These are phyloP conservation scores for Syncerus caffer DNA, from an alignment of 2,797 vertebrate species.

Conservation along the genomic window DNA sequence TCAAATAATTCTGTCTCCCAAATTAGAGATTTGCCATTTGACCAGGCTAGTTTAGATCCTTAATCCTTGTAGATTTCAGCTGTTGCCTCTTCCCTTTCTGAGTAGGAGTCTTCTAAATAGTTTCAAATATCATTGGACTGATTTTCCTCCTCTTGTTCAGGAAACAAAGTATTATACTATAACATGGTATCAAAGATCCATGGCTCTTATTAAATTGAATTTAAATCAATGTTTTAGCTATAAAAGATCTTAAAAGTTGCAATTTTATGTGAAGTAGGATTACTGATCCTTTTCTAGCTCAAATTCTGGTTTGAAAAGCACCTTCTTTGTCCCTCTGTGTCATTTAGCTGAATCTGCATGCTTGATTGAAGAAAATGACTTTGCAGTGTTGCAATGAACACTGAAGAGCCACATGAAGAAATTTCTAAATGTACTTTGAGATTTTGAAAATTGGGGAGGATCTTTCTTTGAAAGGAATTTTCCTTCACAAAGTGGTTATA, in stretches of 20 bases:
- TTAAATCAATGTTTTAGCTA: background rate
- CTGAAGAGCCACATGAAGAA: background rate
- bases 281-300: background rate
- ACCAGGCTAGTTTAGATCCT: background rate
- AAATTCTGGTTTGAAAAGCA: background rate
- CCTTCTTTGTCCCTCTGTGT: background rate
- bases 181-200: background rate
- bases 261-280: background rate
- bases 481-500: background rate
- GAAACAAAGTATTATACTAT: background rate
- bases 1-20: background rate
- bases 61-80: background rate
- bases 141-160: background rate
- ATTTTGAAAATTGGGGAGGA: background rate
- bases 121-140: background rate
- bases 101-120: background rate
- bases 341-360: background rate
- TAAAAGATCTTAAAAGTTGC: background rate
- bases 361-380: background rate
- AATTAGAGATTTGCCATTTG: background rate
- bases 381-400: background rate
- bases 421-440: background rate
- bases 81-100: background rate
- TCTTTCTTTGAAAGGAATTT: background rate
- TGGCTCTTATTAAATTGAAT: background rate